Evolutionary conservation across 2,888 invertebrate genomes (phyloP).

Genomic region (Zootermopsis nevadensis): DNA sequence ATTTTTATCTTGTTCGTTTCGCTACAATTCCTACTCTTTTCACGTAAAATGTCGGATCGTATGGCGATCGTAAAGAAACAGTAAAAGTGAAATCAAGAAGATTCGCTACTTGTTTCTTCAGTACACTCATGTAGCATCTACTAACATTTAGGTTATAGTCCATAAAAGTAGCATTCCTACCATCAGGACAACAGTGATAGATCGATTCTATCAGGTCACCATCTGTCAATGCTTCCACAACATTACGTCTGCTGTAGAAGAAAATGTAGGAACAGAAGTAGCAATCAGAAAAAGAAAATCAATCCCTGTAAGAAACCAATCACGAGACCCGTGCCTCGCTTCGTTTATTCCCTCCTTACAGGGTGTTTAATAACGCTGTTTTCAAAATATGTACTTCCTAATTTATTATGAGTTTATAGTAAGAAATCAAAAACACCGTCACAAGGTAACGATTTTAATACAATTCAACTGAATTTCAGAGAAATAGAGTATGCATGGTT

Average conservation of each 20-base stretch:
- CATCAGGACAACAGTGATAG: neutral
- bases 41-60: too few relatives aligned
- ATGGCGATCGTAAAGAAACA: too few relatives aligned
- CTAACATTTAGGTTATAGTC: neutral
- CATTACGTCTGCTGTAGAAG: neutral
- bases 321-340: neutral
- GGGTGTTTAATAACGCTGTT: too few relatives aligned
- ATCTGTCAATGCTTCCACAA: constrained; percentile 21
- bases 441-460: too few relatives aligned
- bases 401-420: too few relatives aligned
- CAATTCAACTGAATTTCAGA: too few relatives aligned
- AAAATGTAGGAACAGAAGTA: neutral
- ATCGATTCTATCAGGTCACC: constrained; percentile 11
- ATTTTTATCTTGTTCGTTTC: too few relatives aligned
- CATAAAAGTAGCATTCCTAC: neutral
- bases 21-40: too few relatives aligned
- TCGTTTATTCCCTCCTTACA: neutral
- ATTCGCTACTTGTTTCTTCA: neutral
- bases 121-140: neutral
- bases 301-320: constrained; percentile 19
- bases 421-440: too few relatives aligned
- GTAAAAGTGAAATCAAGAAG: constrained; percentile 13
- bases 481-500: too few relatives aligned
- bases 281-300: constrained; percentile 22
- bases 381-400: too few relatives aligned